Percentiles rank a stretch among this genome's conserved stretches.
phyloP scores from a whole-genome alignment of 2,113 vertebrate species.

The Coptodon bakossiorum region DNA sequence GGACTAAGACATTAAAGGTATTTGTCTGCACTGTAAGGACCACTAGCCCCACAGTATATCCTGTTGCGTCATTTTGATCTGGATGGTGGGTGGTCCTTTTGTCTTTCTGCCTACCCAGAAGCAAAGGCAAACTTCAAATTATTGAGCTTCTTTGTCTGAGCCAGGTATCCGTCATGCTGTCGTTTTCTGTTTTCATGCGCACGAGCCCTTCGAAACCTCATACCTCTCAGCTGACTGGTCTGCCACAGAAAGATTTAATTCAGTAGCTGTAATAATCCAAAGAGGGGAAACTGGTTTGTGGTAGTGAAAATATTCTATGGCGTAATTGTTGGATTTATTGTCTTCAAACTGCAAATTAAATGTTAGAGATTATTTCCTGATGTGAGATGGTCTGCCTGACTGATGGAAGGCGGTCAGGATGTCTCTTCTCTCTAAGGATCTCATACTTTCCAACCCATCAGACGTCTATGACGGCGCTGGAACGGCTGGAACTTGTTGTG shows the following conservation, averaged over 20 bases:
- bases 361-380: conserved; percentile 36
- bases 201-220: not conserved
- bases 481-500: not conserved
- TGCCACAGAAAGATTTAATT: conserved; percentile 5
- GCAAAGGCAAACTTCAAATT: not conserved
- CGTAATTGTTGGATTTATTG: conserved; percentile 35
- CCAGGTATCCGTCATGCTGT: not conserved
- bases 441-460: conserved; percentile 44
- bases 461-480: not conserved
- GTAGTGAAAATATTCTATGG: conserved; percentile 9
- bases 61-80: not conserved
- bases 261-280: not conserved
- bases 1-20: not conserved
- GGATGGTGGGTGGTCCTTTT: not conserved
- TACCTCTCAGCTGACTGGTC: conserved; percentile 11
- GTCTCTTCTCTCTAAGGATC: not conserved
- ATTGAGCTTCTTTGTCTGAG: not conserved
- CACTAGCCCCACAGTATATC: not conserved
- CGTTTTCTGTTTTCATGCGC: not conserved
- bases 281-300: conserved; percentile 40
- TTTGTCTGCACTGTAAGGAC: not conserved
- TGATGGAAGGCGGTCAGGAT: conserved; percentile 11
- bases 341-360: conserved; percentile 37
- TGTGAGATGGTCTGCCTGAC: conserved; percentile 15
- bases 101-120: not conserved